Base-by-base conservation (phyloP, 2,113 vertebrate genomes). In the Beaufortia kweichowensis region DNA sequence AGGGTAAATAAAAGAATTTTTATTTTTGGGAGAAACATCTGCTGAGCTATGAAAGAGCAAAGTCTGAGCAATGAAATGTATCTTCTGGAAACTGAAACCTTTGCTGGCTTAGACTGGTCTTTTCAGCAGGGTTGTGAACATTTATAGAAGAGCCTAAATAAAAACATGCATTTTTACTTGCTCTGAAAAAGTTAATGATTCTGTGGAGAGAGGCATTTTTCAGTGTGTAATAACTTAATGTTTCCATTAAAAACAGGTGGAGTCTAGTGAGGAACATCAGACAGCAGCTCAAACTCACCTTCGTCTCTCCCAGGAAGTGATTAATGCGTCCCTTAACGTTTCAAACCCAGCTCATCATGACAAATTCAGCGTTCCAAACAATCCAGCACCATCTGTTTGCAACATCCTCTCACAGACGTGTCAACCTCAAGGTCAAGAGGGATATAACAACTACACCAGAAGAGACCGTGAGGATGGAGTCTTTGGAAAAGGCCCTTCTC, bases 201-300 rank as follows among this genome's bases (percentile, higher is more conserved):
- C 21, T 29, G 21, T 79, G 76, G 62, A 33, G 29, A 41, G 35
- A 39, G 24, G 21, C 10, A 29, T 75, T 75, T 29, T 28, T 63
- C 8, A 63, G 8, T 39, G 17, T 24, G 33, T 79, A 57, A 57
- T 66, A 46, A 82, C 9, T 39, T 48, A 76, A 35, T 80, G 79
- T 73, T 79, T 84, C 10, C 86, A 48, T 86, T 83, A 55, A 73
- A 79, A 82, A 84, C 85, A 91, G 91, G 86, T 39, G 53, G 53
- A 85, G 28, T 75, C 75, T 55, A 57, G 64, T 35, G 75, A 83
- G 79, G 63, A 33, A 62, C 59, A 67, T 31, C 56, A 65, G 53
- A 67, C 43, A 75, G 33, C 77, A 1, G 59, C 76, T 56, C 81
- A 83, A 19, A 77, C 64, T 57, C 62, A 78, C 55, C 71, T 60